Base-by-base conservation (phyloP, 1,140 invertebrate species). In the Drosophila ficusphila region DNA sequence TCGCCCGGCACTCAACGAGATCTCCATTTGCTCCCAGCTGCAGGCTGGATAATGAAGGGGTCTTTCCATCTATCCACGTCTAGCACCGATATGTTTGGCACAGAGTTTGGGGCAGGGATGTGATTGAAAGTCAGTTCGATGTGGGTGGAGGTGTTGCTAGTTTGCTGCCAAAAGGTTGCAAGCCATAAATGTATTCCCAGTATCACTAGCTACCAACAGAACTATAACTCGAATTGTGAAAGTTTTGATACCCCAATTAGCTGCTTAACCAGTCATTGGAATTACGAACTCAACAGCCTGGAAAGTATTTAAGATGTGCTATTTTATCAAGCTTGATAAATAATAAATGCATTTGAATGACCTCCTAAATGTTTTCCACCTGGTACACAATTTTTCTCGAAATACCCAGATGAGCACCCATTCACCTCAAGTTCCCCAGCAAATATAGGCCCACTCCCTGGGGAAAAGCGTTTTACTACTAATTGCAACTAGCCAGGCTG, bases 1-100 rank as follows among this genome's bases (percentile, higher is more conserved):
- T 47, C 41, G 58, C 56, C 49, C 36, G 71, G 57, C 64, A 68
- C 21, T 67, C 64, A 68, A 68, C 62, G 23, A 68, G 64, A 52
- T 68, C 57, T 39, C 62, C 62, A 51, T 64, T 64, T 36, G 60
- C 46, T 65, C 44, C 39, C 36, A 74, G 60, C 71, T 74, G 36
- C 34, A 42, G 71, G 71, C 71, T 12, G 19, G 21, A 48, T 67
- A 68, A 68, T 68, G 46, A 67, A 29, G 27, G 60, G 42, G 27
- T 18, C 19, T 12, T n/a, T 33, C 4, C 11, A 31, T 3, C 23
- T 14, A 27, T 12, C 41, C 21, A 14, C 14, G 8, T 9, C 16
- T 25, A 38, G 42, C 23, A 33, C 46, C 44, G 44, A 67, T 67
- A 41, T 51, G 34, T 65, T 29, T 41, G 64, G 29, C 64, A 52